Percentiles rank a stretch among this genome's conserved stretches.
Conservation (phyloP, 64 coral and sea anemone genomes). For the Dendronephthya gigantea region DNA sequence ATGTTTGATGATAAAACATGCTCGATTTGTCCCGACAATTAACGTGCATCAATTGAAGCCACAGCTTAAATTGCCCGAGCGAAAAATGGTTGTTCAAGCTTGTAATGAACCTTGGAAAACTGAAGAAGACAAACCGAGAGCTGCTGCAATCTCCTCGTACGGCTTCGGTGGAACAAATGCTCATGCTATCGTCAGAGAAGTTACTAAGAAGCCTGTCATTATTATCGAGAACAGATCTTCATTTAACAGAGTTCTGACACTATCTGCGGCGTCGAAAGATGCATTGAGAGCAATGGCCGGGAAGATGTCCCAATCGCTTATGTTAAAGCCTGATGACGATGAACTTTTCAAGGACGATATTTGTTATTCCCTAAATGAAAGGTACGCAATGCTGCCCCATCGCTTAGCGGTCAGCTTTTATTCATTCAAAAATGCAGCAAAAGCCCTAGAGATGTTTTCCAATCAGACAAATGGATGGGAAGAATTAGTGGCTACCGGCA, state of each 20-base stretch:
- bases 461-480: conserved; percentile 16
- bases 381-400: conserved; percentile 19
- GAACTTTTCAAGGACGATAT: conserved; percentile 9
- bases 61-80: conserved; percentile 42
- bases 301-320: conserved; percentile 22
- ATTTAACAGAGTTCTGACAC: conserved; percentile 1
- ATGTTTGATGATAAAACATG: conserved; percentile 54
- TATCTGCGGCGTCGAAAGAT: conserved; percentile 24
- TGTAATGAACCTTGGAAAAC: conserved; percentile 25
- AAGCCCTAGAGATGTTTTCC: not conserved
- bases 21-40: conserved; percentile 46
- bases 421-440: conserved; percentile 14
- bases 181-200: conserved; percentile 41
- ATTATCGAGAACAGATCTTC: not conserved
- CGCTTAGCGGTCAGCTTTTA: conserved; percentile 36
- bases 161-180: conserved; percentile 52
- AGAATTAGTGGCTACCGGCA: not conserved
- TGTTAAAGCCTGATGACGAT: not conserved
- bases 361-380: conserved; percentile 42
- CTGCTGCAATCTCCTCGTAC: conserved; percentile 41
- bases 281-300: conserved; percentile 22
- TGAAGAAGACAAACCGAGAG: conserved; percentile 27
- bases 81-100: conserved; percentile 35
- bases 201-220: not conserved
- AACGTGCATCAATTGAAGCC: conserved; percentile 52